These are phyloP conservation scores for Hyperoplus lanceolatus DNA, from an alignment of 2,797 vertebrate genomes.

Conservation along the genomic window DNA sequence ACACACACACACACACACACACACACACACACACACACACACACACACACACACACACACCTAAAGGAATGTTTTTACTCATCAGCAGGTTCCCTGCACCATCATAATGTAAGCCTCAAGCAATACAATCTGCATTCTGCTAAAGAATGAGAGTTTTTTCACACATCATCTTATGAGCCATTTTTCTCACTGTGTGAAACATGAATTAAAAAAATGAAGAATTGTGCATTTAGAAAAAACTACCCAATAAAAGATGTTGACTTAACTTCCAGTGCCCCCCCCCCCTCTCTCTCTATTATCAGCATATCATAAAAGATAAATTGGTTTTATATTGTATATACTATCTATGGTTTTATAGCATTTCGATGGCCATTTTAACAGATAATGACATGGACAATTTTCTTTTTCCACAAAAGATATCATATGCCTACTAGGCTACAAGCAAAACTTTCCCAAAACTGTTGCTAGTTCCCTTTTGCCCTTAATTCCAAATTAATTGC, in stretches of 20 bases:
- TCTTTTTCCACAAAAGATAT: background rate
- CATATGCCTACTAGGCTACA: background rate
- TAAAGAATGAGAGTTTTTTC: background rate
- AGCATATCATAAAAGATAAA: background rate
- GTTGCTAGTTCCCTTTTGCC: background rate
- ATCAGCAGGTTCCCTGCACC: background rate
- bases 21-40: too few species aligned
- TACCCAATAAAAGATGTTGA: background rate
- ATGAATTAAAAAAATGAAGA: background rate
- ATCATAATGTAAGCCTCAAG: slow-evolving; percentile 1
- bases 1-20: too few species aligned
- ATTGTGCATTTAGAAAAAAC: background rate
- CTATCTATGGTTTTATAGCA: too few species aligned
- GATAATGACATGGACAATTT: background rate
- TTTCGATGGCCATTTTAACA: background rate
- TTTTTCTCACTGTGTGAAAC: background rate
- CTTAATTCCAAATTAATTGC: too few species aligned
- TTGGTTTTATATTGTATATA: too few species aligned
- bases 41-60: too few species aligned
- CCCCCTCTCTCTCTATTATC: background rate
- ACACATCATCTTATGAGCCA: background rate
- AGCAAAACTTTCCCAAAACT: background rate
- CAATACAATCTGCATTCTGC: background rate
- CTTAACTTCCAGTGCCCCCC: background rate
- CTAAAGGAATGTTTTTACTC: too few species aligned